phyloP scores from a whole-genome alignment of 2,797 vertebrate species.

The Aldrovandia affinis region DNA sequence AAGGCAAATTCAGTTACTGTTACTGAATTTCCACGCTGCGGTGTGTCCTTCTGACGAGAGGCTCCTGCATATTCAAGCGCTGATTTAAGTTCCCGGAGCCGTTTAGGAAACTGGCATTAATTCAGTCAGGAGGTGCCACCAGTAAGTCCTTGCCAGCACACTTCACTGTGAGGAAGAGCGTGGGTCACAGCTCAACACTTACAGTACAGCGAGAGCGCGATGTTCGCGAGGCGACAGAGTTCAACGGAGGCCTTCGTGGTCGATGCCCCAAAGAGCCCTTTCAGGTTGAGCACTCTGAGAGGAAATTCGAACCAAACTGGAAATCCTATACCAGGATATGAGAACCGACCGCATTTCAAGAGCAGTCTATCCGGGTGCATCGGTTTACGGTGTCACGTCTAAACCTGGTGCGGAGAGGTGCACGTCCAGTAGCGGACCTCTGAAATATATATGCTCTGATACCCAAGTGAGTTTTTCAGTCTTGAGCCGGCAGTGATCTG shows the following conservation, averaged over 20 bases:
- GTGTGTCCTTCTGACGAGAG: no score
- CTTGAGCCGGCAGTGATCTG: background rate
- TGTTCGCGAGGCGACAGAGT: background rate
- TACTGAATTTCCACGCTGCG: no score
- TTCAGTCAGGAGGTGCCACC: background rate
- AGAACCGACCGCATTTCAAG: background rate
- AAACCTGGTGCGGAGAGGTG: background rate
- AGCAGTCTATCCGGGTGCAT: background rate
- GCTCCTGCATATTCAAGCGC: no score
- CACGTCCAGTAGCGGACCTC: background rate
- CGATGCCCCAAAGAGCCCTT: background rate
- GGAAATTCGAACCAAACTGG: background rate
- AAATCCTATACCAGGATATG: slow-evolving; percentile 1
- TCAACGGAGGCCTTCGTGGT: background rate
- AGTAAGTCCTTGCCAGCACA: background rate
- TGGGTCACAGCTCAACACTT: background rate
- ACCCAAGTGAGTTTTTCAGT: background rate
- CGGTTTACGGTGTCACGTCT: background rate
- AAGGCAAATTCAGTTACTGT: no score
- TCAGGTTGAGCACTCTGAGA: background rate
- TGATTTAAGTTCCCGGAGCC: no score
- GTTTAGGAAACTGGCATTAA: no score
- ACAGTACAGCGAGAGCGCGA: background rate
- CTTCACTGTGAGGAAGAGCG: background rate
- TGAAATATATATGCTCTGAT: background rate